phyloP scores from a whole-genome alignment of 1,140 invertebrate genomes.

The Drosophila bifasciata region DNA sequence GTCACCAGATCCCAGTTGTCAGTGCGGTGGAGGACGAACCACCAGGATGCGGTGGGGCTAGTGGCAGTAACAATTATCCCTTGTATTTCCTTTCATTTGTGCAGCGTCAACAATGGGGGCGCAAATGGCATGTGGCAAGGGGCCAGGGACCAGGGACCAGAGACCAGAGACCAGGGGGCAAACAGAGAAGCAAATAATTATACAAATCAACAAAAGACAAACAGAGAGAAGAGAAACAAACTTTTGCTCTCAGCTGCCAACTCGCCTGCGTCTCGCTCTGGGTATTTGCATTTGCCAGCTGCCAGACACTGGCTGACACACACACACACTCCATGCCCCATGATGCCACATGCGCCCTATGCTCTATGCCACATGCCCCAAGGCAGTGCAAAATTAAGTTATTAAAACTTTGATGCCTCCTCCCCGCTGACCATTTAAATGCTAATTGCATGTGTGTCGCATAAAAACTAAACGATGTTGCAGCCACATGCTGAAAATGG shows the following conservation, averaged over 20 bases:
- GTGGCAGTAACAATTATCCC: conserved; percentile 40
- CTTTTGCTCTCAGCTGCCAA: conserved; percentile 16
- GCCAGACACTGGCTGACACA: not conserved
- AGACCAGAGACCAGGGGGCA: too few relatives aligned
- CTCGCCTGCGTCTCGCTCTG: not conserved
- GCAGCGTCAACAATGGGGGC: conserved; percentile 33
- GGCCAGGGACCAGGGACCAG: too few relatives aligned
- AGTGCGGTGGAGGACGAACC: not conserved
- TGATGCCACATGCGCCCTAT: too few relatives aligned
- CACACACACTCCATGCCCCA: too few relatives aligned
- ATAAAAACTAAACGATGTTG: conserved; percentile 13
- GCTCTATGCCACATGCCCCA: too few relatives aligned
- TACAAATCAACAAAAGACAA: conserved; percentile 34
- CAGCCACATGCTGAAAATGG: conserved; percentile 26
- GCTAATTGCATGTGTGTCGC: conserved; percentile 58
- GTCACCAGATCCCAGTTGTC: conserved; percentile 33
- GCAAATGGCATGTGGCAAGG: conserved; percentile 3
- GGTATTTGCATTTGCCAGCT: conserved; percentile 30
- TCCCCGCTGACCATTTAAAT: conserved; percentile 53
- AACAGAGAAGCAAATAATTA: conserved; percentile 51
- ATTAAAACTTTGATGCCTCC: conserved; percentile 58
- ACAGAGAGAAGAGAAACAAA: conserved; percentile 18
- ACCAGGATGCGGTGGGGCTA: too few relatives aligned
- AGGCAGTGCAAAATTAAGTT: conserved; percentile 41
- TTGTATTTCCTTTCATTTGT: conserved; percentile 60